Evolutionary conservation across 2,113 vertebrate species (phyloP), one percentile per base, ranked within the genome.

Genomic region (Beaufortia kweichowensis): DNA sequence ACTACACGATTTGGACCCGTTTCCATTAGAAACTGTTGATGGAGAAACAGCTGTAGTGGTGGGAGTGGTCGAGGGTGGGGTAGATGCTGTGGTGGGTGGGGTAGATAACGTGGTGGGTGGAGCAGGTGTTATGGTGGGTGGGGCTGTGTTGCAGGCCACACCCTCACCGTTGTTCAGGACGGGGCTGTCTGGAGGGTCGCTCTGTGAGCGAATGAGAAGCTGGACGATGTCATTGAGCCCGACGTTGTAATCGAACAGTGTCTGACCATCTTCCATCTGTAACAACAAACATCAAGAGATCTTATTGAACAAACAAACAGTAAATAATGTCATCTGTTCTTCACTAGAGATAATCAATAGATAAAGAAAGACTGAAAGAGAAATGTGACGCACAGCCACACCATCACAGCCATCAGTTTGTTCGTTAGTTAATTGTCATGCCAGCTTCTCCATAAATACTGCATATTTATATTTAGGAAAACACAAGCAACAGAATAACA

Each of bases 141-240:
- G 61, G 79, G 70, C 78, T 15, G 89, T 79, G 48, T 77, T 66
- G 28, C 85, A 87, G 67, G 86, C 82, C 17, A 86, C 74, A 6
- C 69, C 87, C n/a, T 91, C 92, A 35, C 87, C 82, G 84, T 93
- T 93, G 89, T 93, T 91, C 85, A 89, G 76, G 84, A 86, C 83
- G 70, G 94, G 91, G 81, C 92, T 88, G 62, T 94, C 90, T 35
- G 94, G 88, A 84, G 92, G 85, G 86, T 96, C 95, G 15, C 93
- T 89, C 71, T 96, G 94, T 53, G 96, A 94, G 76, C 97, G 96
- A 84, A 96, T 96, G 79, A 99, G 91, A 82, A 99, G 94, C 89
- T 98, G 97, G 87, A 99, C 93, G 83, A 99, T 99, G 89, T 99
- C 97, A 81, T 99, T 99, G 82, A 99, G 93, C 84, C 97, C 96